phyloP scores from a whole-genome alignment of 2,797 vertebrate genomes.

The Anguilla marmorata region DNA sequence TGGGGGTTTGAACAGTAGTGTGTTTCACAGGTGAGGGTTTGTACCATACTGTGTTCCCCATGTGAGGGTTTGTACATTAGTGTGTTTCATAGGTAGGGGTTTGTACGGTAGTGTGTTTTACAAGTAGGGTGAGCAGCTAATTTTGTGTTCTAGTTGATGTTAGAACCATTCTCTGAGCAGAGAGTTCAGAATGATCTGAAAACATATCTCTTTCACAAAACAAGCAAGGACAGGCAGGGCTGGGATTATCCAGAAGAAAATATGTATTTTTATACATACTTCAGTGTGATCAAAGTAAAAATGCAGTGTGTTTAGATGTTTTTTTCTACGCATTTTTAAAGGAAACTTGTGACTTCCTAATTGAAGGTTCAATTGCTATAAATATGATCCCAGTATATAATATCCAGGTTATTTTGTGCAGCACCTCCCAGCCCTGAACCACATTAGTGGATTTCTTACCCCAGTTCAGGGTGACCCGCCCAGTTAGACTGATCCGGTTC shows the following conservation, averaged over 20 bases:
- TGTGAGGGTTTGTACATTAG: background rate
- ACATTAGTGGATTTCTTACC: slow-evolving; percentile 23
- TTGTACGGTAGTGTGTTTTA: background rate
- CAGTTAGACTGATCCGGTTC: slow-evolving; percentile 34
- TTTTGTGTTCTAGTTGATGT: background rate
- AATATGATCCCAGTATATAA: background rate
- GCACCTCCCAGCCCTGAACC: background rate
- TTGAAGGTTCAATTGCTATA: background rate
- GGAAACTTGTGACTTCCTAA: background rate
- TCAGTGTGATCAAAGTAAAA: background rate
- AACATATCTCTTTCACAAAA: background rate
- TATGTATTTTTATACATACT: background rate
- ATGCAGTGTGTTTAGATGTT: background rate
- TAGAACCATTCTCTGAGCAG: background rate
- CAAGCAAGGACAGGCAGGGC: background rate
- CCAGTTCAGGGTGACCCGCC: slow-evolving; percentile 37
- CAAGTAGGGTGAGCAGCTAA: background rate
- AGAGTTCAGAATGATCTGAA: background rate
- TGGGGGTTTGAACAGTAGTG: background rate
- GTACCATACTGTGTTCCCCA: background rate
- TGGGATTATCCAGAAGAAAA: background rate
- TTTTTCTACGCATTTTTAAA: background rate
- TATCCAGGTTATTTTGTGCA: slow-evolving; percentile 2
- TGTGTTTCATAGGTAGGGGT: background rate
- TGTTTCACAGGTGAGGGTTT: background rate